Conservation (phyloP, 2,797 vertebrate genomes). For the Enteromius thamalakanensis region DNA sequence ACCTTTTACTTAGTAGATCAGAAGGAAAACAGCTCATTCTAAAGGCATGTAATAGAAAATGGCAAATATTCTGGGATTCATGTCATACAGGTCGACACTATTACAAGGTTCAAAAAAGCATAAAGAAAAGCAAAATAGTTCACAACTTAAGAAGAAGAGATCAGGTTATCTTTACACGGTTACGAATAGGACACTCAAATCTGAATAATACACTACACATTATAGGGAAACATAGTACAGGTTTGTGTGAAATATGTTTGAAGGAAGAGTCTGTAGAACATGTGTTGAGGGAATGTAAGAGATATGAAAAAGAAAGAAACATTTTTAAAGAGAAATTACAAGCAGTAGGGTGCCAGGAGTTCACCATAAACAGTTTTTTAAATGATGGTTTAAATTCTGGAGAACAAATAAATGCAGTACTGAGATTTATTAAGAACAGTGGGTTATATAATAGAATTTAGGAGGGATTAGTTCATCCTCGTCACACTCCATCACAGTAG, state of each 20-base stretch:
- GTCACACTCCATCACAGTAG: no score
- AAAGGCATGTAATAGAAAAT: neutral
- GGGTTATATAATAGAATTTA: no score
- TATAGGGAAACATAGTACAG: neutral
- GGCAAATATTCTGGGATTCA: neutral
- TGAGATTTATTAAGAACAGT: no score
- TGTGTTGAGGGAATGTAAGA: neutral
- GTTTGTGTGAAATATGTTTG: neutral
- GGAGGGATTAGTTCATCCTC: no score
- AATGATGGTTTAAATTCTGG: no score
- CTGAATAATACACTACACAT: neutral
- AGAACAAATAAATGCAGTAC: no score
- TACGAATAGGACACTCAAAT: neutral
- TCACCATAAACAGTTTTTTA: neutral
- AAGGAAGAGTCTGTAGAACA: neutral
- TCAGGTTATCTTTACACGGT: neutral
- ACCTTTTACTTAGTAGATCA: neutral
- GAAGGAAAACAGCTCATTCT: neutral
- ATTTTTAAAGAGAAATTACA: no score
- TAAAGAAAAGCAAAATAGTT: neutral
- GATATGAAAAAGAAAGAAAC: neutral
- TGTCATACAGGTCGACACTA: no score
- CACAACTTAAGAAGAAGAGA: neutral
- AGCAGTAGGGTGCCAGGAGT: neutral
- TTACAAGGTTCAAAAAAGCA: neutral